These are phyloP conservation scores for Piliocolobus tephrosceles DNA, from an alignment of 2,113 vertebrate species.

Conservation along the genomic window DNA sequence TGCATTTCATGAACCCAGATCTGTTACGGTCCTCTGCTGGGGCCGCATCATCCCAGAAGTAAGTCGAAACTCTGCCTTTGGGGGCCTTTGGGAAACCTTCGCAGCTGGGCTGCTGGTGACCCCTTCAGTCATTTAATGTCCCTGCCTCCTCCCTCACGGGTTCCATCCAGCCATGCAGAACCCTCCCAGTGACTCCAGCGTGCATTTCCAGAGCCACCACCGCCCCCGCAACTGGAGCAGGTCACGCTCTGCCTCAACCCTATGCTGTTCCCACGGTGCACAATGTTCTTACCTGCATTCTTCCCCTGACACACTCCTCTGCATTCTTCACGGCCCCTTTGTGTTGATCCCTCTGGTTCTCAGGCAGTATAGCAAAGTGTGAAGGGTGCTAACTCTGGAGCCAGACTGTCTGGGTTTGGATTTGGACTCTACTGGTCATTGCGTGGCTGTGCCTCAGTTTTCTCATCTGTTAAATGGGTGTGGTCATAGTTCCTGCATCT, in stretches of 20 bases:
- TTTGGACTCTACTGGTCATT: not conserved
- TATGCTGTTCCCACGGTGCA: fast-evolving
- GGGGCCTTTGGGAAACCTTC: not conserved
- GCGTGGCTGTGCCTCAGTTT: not conserved
- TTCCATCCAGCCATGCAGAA: not conserved
- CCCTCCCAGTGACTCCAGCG: not conserved
- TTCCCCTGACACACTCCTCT: not conserved
- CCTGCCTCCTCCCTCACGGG: not conserved
- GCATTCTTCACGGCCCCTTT: too few species aligned
- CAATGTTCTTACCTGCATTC: not conserved
- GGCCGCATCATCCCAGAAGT: not conserved
- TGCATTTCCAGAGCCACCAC: not conserved
- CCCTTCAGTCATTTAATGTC: not conserved
- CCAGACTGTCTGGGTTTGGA: not conserved
- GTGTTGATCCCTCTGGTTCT: not conserved
- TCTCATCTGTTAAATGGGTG: not conserved
- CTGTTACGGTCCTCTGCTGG: not conserved
- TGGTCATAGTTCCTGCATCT: fast-evolving
- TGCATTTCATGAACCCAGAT: not conserved
- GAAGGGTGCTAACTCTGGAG: not conserved
- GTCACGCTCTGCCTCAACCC: not conserved
- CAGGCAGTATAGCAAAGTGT: not conserved
- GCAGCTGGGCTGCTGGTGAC: not conserved
- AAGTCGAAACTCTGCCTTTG: not conserved
- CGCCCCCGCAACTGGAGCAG: not conserved